These are phyloP conservation scores for Oxyruncus cristatus DNA, from an alignment of 2,113 vertebrate species.

Conservation along the genomic window DNA sequence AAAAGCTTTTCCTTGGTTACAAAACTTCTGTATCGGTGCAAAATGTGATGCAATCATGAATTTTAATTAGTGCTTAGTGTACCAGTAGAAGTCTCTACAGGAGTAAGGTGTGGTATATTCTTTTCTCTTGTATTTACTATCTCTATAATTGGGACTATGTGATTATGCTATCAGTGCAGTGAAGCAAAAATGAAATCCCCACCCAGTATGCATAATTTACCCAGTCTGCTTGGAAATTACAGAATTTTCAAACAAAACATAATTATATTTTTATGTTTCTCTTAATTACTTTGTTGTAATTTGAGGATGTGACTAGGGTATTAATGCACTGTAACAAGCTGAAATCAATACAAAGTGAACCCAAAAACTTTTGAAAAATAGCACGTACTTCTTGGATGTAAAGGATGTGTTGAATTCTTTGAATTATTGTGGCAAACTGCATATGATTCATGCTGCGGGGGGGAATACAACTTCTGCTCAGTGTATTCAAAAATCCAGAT, in stretches of 20 bases:
- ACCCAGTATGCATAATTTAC: slow-evolving; percentile 34
- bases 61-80: not conserved
- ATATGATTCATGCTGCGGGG: not conserved
- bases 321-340: not conserved
- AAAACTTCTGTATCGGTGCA: not conserved
- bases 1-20: not conserved
- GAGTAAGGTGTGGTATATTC: not conserved
- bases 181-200: slow-evolving; percentile 28
- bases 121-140: slow-evolving; percentile 38
- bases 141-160: slow-evolving; percentile 28
- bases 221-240: not conserved
- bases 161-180: slow-evolving; percentile 17
- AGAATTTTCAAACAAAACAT: slow-evolving; percentile 42
- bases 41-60: not conserved
- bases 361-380: not conserved
- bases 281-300: slow-evolving; percentile 53
- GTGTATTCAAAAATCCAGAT: not conserved
- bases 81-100: not conserved
- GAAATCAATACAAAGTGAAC: not conserved
- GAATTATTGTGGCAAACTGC: not conserved
- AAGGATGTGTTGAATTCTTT: not conserved
- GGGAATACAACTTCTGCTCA: not conserved
- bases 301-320: slow-evolving; percentile 16
- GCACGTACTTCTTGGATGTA: not conserved
- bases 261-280: slow-evolving; percentile 48